These are phyloP conservation scores for Pyrochroa serraticornis DNA, from an alignment of 2,888 invertebrate species.

Conservation along the genomic window DNA sequence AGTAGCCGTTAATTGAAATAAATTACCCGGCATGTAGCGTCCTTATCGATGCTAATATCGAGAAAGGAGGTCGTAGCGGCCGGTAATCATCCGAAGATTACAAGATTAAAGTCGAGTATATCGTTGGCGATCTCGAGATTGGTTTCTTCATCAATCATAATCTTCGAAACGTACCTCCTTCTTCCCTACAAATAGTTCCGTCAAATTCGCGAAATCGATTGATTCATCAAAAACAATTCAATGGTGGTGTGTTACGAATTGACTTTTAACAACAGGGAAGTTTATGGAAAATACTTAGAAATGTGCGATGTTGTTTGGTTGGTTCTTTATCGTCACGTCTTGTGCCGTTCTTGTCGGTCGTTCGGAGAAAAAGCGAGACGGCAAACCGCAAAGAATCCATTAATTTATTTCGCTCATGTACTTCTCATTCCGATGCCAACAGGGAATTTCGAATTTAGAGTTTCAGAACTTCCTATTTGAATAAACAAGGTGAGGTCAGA, in stretches of 20 bases:
- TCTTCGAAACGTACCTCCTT: constrained; percentile 9
- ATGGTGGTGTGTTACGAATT: not conserved
- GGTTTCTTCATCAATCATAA: constrained; percentile 24
- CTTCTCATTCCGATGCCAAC: constrained; percentile 34
- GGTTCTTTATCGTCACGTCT: constrained; percentile 17
- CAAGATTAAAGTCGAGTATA: constrained; percentile 21
- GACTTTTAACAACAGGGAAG: not conserved
- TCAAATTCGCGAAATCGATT: not conserved
- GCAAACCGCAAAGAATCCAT: constrained; percentile 31
- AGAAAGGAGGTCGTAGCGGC: constrained; percentile 13
- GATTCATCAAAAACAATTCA: not conserved
- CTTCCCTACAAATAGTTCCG: constrained; percentile 1
- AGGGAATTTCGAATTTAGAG: constrained; percentile 38
- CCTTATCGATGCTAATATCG: constrained; percentile 10
- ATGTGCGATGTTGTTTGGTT: constrained; percentile 2
- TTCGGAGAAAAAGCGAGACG: constrained; percentile 18
- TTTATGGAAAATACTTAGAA: constrained; percentile 7
- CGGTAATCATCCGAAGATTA: constrained; percentile 23
- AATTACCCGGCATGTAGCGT: constrained; percentile 14
- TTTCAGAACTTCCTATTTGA: constrained; percentile 39
- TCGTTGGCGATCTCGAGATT: constrained; percentile 22
- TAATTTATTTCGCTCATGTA: constrained; percentile 36
- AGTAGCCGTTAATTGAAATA: constrained; percentile 20
- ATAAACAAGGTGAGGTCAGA: constrained; percentile 32
- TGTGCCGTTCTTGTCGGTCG: constrained; percentile 8